A percentile compares a stretch with the other conserved stretches of the same genome.
Conservation (phyloP, 2,797 vertebrate genomes). For the Crenichthys baileyi region DNA sequence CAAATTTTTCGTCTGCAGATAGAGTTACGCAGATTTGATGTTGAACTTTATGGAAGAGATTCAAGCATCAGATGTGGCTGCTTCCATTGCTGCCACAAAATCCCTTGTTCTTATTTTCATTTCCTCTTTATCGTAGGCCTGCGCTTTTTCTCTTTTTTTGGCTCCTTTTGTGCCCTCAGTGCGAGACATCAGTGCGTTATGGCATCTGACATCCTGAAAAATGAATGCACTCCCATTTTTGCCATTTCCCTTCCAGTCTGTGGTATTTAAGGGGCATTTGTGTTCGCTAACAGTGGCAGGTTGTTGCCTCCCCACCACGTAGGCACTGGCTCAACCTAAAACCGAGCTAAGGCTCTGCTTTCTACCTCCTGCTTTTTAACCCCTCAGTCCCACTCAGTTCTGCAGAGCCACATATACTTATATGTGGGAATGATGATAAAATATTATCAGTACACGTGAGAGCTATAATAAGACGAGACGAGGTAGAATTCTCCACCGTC, state of each 20-base stretch:
- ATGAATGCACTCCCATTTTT: conserved; percentile 70
- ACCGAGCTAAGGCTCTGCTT: conserved; percentile 53
- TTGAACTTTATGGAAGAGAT: conserved; percentile 63
- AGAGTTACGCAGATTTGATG: conserved; percentile 37
- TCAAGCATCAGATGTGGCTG: conserved; percentile 58
- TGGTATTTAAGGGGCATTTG: conserved; percentile 80
- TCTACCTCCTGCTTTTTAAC: conserved; percentile 60
- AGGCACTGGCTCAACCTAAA: conserved; percentile 46
- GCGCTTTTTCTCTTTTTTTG: conserved; percentile 31
- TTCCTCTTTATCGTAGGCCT: conserved; percentile 38
- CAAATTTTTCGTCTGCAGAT: conserved; percentile 59
- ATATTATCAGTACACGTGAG: conserved; percentile 25
- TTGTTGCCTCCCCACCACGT: conserved; percentile 53
- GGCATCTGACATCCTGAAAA: conserved; percentile 71
- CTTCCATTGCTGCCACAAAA: conserved; percentile 51
- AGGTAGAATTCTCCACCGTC: conserved; percentile 25
- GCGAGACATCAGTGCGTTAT: conserved; percentile 55
- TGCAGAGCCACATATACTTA: conserved; percentile 40
- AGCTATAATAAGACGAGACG: conserved; percentile 33
- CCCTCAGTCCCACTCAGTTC: conserved; percentile 24
- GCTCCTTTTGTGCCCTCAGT: conserved; percentile 55
- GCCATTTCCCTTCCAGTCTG: conserved; percentile 62
- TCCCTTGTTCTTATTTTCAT: conserved; percentile 41
- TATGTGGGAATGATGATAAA: conserved; percentile 34
- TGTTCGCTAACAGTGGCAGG: conserved; percentile 73